Percentiles rank a stretch among this genome's conserved stretches.
phyloP scores from a whole-genome alignment of 35 echinoderm and acorn worm species.

The Apostichopus parvimensis region DNA sequence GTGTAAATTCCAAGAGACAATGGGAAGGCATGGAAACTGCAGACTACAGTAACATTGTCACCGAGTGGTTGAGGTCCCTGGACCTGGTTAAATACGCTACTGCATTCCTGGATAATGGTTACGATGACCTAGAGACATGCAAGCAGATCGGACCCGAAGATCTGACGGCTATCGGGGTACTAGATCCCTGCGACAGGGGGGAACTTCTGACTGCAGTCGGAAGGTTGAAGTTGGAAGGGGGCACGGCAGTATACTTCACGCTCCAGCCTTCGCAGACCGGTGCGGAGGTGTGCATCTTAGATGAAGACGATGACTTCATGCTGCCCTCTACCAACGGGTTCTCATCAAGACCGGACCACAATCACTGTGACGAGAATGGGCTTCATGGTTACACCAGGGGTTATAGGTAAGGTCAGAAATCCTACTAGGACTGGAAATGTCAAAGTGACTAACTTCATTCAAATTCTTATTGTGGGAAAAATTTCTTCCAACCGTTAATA shows the following conservation, averaged over 20 bases:
- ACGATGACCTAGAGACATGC: conserved; percentile 97
- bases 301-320: conserved; percentile 25
- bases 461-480: no score
- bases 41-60: conserved; percentile 82
- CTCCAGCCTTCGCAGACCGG: conserved; percentile 51
- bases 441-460: no score
- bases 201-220: conserved; percentile 75
- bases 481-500: no score
- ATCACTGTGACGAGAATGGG: conserved; percentile 25
- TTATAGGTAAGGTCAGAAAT: conserved; percentile 24
- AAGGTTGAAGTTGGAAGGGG: conserved; percentile 84
- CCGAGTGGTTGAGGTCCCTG: conserved; percentile 92
- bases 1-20: not conserved
- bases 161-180: conserved; percentile 92
- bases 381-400: conserved; percentile 29
- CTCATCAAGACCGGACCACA: not conserved
- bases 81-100: conserved; percentile 74
- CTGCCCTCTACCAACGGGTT: conserved; percentile 21
- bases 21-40: conserved; percentile 36
- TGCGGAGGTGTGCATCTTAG: not conserved
- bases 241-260: conserved; percentile 95
- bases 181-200: conserved; percentile 59
- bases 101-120: conserved; percentile 94
- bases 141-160: conserved; percentile 98
- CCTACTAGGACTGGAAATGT: not conserved